Conservation (phyloP, 2,888 invertebrate species). For the Pterobdella sp. region DNA sequence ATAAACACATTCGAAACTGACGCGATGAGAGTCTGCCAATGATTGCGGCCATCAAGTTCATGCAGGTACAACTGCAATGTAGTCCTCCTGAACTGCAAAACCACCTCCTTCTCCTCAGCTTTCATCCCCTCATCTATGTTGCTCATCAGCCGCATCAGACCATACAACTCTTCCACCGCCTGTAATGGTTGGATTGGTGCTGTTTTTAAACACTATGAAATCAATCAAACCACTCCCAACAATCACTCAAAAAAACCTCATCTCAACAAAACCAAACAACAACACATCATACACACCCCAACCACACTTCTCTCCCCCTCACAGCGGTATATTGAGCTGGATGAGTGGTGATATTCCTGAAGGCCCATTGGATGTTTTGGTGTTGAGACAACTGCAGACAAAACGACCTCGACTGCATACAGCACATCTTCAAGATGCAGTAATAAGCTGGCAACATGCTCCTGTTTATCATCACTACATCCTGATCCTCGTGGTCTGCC, state of each 20-base stretch:
- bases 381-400: slow-evolving; percentile 79
- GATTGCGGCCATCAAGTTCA: slow-evolving; percentile 78
- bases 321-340: slow-evolving; percentile 79
- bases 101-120: slow-evolving; percentile 70
- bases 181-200: slow-evolving; percentile 40
- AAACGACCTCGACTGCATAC: slow-evolving; percentile 76
- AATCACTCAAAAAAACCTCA: neutral
- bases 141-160: slow-evolving; percentile 79
- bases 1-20: slow-evolving; percentile 34
- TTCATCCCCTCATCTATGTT: slow-evolving; percentile 70
- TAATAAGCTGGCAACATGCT: slow-evolving; percentile 76
- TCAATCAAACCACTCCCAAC: neutral
- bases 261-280: neutral
- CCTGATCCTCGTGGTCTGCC: slow-evolving; percentile 91
- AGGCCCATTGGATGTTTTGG: slow-evolving; percentile 93
- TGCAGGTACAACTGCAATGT: slow-evolving; percentile 81
- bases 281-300: neutral
- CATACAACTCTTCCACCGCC: slow-evolving; percentile 83
- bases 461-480: slow-evolving; percentile 85
- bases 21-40: slow-evolving; percentile 84
- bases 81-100: slow-evolving; percentile 73
- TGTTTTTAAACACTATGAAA: neutral
- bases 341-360: slow-evolving; percentile 90
- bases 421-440: slow-evolving; percentile 77
- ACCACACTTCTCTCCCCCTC: slow-evolving; percentile 33